These are phyloP conservation scores for Peromyscus californicus DNA, from an alignment of 2,113 vertebrate genomes.

Conservation along the genomic window DNA sequence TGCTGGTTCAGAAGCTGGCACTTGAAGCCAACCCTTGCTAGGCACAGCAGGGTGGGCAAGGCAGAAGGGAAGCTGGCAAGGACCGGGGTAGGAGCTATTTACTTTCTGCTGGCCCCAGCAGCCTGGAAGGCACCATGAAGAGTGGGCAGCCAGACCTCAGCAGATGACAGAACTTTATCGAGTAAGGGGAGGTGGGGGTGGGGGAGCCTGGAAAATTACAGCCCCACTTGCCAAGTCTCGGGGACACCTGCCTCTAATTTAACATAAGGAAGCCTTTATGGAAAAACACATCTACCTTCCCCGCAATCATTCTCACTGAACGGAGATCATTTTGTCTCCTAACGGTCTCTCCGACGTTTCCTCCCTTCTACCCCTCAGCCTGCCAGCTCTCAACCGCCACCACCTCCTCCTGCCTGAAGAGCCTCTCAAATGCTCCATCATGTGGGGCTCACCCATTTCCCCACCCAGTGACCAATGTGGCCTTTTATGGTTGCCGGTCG, in stretches of 20 bases:
- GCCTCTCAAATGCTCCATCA: neutral
- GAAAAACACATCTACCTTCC: constrained; percentile 47
- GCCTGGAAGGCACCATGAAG: constrained; percentile 50
- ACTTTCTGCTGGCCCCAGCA: constrained; percentile 58
- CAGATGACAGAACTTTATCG: constrained; percentile 68
- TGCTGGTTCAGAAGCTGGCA: neutral
- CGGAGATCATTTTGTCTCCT: neutral
- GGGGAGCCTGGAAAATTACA: constrained; percentile 39
- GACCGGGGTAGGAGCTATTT: constrained; percentile 32
- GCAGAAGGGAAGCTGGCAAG: constrained; percentile 70
- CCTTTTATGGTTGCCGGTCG: neutral
- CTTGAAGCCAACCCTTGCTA: constrained; percentile 19
- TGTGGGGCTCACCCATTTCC: neutral
- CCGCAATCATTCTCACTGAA: neutral
- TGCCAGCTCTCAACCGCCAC: neutral
- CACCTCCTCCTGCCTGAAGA: neutral
- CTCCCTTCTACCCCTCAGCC: neutral
- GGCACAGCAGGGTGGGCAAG: constrained; percentile 51
- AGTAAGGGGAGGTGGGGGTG: neutral
- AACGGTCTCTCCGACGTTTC: neutral
- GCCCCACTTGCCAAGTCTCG: constrained; percentile 64
- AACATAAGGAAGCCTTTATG: constrained; percentile 66
- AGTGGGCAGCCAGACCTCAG: constrained; percentile 48
- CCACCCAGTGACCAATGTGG: neutral
- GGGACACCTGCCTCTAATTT: constrained; percentile 74